phyloP scores from a whole-genome alignment of 2,113 vertebrate species.

The Catagonus wagneri region DNA sequence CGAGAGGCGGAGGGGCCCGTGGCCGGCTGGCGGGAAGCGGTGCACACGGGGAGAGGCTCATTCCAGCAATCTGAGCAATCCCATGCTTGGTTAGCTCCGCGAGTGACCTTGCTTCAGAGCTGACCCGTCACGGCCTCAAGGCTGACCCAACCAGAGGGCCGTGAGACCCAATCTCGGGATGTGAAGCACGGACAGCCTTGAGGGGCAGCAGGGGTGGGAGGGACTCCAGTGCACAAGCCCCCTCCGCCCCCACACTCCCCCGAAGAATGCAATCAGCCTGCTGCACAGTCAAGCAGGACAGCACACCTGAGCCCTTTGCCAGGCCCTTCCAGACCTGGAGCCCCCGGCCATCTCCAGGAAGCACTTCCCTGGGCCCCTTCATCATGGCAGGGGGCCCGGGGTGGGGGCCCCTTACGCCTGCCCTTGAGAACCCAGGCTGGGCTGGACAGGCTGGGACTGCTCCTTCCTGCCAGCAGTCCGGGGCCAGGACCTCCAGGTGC shows the following conservation, averaged over 20 bases:
- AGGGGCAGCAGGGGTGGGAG: accelerated
- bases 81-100: not conserved
- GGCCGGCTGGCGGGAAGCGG: accelerated
- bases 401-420: not conserved
- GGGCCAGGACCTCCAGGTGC: not conserved
- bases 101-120: not conserved
- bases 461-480: not conserved
- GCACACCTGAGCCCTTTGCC: not conserved
- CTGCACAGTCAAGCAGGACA: accelerated
- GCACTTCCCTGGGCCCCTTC: too few relatives aligned
- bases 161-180: not conserved
- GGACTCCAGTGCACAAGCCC: not conserved
- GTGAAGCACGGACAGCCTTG: not conserved
- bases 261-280: not conserved
- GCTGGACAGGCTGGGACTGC: not conserved
- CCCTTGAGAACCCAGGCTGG: not conserved
- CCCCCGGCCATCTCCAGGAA: too few relatives aligned
- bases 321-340: not conserved
- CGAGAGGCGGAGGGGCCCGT: not conserved
- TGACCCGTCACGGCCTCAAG: not conserved
- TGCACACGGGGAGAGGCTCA: accelerated
- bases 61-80: not conserved
- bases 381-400: not conserved
- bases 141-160: not conserved
- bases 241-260: too few relatives aligned